phyloP scores from a whole-genome alignment of 2,113 vertebrate genomes.

The Anarrhichthys ocellatus region DNA sequence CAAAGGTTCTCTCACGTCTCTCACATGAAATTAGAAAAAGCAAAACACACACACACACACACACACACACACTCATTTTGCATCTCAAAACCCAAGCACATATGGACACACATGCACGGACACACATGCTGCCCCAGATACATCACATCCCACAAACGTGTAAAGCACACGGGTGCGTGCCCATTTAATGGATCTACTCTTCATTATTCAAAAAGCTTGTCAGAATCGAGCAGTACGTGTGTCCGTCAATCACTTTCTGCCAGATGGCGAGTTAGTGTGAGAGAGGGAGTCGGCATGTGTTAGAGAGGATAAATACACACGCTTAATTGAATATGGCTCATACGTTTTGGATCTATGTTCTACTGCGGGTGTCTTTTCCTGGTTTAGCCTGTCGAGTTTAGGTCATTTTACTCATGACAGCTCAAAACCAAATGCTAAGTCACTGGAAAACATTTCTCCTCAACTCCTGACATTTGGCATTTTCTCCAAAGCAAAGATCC shows the following conservation, averaged over 20 bases:
- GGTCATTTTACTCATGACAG: slow-evolving; percentile 22
- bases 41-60: slow-evolving; percentile 35
- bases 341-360: slow-evolving; percentile 11
- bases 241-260: slow-evolving; percentile 58
- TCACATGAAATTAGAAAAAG: slow-evolving; percentile 41
- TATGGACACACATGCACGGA: neutral
- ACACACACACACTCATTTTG: slow-evolving; percentile 28
- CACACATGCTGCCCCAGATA: neutral
- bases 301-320: slow-evolving; percentile 11
- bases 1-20: slow-evolving; percentile 77
- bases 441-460: slow-evolving; percentile 26
- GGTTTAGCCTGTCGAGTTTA: slow-evolving; percentile 24
- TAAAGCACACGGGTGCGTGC: neutral
- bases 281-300: slow-evolving; percentile 25
- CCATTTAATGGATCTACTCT: slow-evolving; percentile 41
- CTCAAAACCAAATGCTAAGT: slow-evolving; percentile 25
- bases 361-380: slow-evolving; percentile 29
- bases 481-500: slow-evolving; percentile 26
- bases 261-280: slow-evolving; percentile 44
- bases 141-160: slow-evolving; percentile 25
- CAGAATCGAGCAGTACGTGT: slow-evolving; percentile 16
- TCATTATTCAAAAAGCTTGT: slow-evolving; percentile 60
- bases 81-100: neutral
- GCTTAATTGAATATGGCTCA: neutral
- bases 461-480: slow-evolving; percentile 57